Conservation (phyloP, 2,113 vertebrate genomes). For the Trogon melanurus region DNA sequence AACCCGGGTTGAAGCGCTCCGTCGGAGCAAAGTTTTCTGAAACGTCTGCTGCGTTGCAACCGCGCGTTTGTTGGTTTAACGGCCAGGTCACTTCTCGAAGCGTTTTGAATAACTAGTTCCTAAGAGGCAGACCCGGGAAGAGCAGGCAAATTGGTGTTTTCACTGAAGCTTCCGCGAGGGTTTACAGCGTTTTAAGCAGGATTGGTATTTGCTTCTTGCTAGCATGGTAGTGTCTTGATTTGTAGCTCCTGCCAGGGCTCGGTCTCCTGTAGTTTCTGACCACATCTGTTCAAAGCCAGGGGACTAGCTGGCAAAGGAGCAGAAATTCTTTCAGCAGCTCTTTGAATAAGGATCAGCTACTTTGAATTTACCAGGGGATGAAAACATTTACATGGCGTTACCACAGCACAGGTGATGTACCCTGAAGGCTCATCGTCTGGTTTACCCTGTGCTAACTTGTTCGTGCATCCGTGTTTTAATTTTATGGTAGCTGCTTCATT, state of each 20-base stretch:
- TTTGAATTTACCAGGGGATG: slow-evolving; percentile 9
- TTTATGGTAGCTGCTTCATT: neutral
- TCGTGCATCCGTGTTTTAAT: neutral
- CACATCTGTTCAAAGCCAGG: slow-evolving; percentile 34
- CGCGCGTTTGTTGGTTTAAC: neutral
- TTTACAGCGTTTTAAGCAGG: neutral
- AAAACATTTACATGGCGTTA: neutral
- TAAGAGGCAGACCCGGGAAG: neutral
- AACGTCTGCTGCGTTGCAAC: neutral
- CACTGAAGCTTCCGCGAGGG: neutral
- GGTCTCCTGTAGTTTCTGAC: neutral
- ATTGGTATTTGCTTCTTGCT: neutral
- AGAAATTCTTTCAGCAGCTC: slow-evolving; percentile 44
- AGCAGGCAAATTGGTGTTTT: neutral
- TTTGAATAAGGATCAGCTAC: slow-evolving; percentile 48
- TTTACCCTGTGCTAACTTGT: neutral
- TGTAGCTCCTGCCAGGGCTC: slow-evolving; percentile 5
- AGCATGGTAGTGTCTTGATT: neutral
- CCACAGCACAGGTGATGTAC: slow-evolving; percentile 37
- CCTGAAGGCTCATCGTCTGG: slow-evolving; percentile 7
- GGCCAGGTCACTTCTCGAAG: neutral
- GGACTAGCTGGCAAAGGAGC: slow-evolving; percentile 27
- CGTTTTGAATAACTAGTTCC: neutral
- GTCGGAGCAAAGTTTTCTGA: neutral
- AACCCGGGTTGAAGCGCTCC: neutral